Evolutionary conservation across 2,888 invertebrate species (phyloP).

Genomic region (Sthenelais limicola): DNA sequence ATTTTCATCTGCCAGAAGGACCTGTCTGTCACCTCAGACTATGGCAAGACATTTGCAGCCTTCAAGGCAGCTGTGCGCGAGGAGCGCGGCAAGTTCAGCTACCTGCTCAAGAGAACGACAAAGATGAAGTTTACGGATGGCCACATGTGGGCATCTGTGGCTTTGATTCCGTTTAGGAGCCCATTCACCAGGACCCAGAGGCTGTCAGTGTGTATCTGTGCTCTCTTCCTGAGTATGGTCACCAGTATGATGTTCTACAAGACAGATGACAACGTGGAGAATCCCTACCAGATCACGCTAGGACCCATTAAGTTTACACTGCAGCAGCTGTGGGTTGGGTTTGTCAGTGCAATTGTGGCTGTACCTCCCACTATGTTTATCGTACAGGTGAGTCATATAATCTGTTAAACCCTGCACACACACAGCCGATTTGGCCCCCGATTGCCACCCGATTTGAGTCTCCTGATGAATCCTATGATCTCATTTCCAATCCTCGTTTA

Average conservation of each 20-base stretch:
- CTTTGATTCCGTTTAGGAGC: slow-evolving; percentile 71
- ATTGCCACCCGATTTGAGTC: too few relatives aligned
- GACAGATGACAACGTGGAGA: slow-evolving; percentile 43
- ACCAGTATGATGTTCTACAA: slow-evolving; percentile 56
- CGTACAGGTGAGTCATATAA: slow-evolving; percentile 13
- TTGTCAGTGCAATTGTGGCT: slow-evolving; percentile 45
- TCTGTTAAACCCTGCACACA: too few relatives aligned
- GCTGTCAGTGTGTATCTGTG: slow-evolving; percentile 55
- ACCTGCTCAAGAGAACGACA: slow-evolving; percentile 67
- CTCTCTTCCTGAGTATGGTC: slow-evolving; percentile 58
- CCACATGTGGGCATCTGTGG: slow-evolving; percentile 73
- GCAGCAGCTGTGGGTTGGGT: slow-evolving; percentile 53
- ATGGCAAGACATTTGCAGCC: slow-evolving; percentile 71
- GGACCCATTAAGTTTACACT: slow-evolving; percentile 54
- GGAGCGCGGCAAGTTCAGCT: slow-evolving; percentile 69
- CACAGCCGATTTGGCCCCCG: too few relatives aligned
- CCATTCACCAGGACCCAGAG: slow-evolving; percentile 69
- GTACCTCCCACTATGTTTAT: slow-evolving; percentile 26
- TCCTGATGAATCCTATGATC: too few relatives aligned
- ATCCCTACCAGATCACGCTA: slow-evolving; percentile 48
- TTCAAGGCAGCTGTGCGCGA: slow-evolving; percentile 67
- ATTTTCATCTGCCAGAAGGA: slow-evolving; percentile 66
- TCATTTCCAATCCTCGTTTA: too few relatives aligned
- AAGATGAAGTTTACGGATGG: slow-evolving; percentile 70
- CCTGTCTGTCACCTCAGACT: slow-evolving; percentile 70